Percentiles rank a stretch among this genome's conserved stretches.
Evolutionary conservation across 2,888 invertebrate species (phyloP).

Genomic region (Ceratothoa steindachneri): DNA sequence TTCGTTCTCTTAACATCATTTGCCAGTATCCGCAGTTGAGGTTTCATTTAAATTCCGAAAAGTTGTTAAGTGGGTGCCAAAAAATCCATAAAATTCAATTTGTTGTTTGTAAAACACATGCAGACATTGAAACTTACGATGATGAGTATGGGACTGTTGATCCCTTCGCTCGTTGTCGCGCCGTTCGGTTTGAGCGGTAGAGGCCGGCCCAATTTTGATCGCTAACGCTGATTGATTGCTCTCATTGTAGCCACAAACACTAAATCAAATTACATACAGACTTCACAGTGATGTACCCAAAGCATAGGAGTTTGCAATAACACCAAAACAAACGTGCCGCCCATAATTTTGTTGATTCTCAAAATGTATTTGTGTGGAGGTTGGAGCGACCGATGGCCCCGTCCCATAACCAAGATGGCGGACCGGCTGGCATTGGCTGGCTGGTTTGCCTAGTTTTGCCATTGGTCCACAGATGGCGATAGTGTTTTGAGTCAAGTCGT

Average conservation of each 20-base stretch:
- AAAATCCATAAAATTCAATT: not conserved
- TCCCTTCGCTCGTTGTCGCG: not conserved
- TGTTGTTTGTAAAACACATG: slow-evolving; percentile 4
- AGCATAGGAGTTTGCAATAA: slow-evolving; percentile 38
- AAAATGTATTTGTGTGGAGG: slow-evolving; percentile 45
- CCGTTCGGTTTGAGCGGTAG: not conserved
- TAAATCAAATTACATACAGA: slow-evolving; percentile 5
- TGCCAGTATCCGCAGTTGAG: not conserved
- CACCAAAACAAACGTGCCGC: slow-evolving; percentile 45
- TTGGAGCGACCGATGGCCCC: slow-evolving; percentile 40
- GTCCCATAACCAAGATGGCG: slow-evolving; percentile 48
- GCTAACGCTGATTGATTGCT: not conserved
- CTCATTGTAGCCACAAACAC: slow-evolving; percentile 3
- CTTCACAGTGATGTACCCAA: slow-evolving; percentile 10
- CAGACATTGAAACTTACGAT: not conserved
- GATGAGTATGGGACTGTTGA: not conserved
- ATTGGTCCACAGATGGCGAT: slow-evolving; percentile 48
- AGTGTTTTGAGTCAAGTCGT: slow-evolving; percentile 48
- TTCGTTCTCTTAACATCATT: not conserved
- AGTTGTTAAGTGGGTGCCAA: not conserved
- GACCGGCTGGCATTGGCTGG: slow-evolving; percentile 48
- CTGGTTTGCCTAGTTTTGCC: slow-evolving; percentile 47
- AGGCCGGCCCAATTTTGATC: not conserved
- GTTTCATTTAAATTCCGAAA: not conserved
- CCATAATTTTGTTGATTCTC: slow-evolving; percentile 47